Evolutionary conservation across 2,797 vertebrate genomes (phyloP).

Genomic region (Valencia hispanica): DNA sequence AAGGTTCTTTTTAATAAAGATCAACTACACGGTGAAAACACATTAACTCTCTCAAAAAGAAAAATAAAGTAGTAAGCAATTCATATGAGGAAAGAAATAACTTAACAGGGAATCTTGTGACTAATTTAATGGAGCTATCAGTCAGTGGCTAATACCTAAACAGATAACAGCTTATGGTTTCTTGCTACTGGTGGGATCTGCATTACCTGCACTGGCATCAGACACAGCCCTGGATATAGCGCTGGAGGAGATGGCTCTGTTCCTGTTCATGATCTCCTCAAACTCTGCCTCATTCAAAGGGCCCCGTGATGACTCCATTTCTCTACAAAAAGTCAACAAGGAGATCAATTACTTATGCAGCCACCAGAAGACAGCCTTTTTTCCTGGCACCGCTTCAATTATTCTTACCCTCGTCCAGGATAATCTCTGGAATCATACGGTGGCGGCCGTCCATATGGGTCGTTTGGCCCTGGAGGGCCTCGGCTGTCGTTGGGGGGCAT

Average conservation of each 20-base stretch:
- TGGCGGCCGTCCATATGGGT: constrained; percentile 94
- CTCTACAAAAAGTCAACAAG: constrained; percentile 77
- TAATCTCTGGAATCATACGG: constrained; percentile 95
- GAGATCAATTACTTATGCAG: background rate
- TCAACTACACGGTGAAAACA: background rate
- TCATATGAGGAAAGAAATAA: background rate
- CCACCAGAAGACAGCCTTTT: background rate
- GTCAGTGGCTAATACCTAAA: too few species aligned
- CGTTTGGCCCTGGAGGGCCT: constrained; percentile 89
- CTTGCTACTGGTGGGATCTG: background rate
- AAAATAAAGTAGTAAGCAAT: background rate
- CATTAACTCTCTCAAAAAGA: background rate
- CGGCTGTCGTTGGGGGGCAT: constrained; percentile 94
- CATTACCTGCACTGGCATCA: constrained; percentile 95
- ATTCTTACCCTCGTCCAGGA: constrained; percentile 92
- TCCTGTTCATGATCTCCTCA: constrained; percentile 99
- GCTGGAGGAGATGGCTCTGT: constrained; percentile 98
- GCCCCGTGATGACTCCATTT: constrained; percentile 94
- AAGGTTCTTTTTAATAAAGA: background rate
- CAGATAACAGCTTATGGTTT: background rate
- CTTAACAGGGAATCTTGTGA: too few species aligned
- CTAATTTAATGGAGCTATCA: too few species aligned
- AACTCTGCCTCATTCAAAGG: constrained; percentile 98
- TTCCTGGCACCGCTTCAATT: background rate
- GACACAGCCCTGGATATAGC: constrained; percentile 98